Evolutionary conservation across 2,888 invertebrate species (phyloP).

Genomic region (Chesias legatella): DNA sequence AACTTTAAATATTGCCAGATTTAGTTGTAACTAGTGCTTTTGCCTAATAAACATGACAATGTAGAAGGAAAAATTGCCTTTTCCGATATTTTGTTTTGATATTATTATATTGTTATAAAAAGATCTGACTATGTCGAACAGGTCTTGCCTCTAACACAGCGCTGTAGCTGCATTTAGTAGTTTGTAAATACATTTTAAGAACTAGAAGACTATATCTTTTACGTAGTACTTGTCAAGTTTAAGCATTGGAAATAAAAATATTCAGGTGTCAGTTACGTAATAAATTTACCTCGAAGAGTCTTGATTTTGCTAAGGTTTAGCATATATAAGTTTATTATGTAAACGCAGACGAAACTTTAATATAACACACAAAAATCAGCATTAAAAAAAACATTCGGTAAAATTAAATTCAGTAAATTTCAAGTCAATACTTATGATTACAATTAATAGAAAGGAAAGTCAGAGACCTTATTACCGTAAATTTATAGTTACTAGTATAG

Average conservation of each 20-base stretch:
- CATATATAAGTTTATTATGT: no score
- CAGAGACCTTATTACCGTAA: no score
- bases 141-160: constrained; percentile 50
- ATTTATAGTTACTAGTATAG: no score
- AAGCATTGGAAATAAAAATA: constrained; percentile 4
- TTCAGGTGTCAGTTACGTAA: no score
- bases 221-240: constrained; percentile 12
- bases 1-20: constrained; percentile 1
- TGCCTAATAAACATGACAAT: constrained; percentile 11
- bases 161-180: constrained; percentile 41
- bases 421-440: no score
- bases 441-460: no score
- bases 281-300: no score
- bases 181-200: constrained; percentile 38
- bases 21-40: constrained; percentile 4
- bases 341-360: no score
- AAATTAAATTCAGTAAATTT: no score
- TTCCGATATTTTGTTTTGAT: constrained; percentile 11
- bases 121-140: constrained; percentile 38
- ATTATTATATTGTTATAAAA: constrained; percentile 2
- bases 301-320: no score
- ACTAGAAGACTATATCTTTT: constrained; percentile 23
- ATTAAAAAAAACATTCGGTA: no score
- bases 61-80: constrained; percentile 15
- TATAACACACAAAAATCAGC: no score